A percentile compares a stretch with the other conserved stretches of the same genome.
Conservation (phyloP, 2,888 invertebrate genomes). For the Brenthis hecate region DNA sequence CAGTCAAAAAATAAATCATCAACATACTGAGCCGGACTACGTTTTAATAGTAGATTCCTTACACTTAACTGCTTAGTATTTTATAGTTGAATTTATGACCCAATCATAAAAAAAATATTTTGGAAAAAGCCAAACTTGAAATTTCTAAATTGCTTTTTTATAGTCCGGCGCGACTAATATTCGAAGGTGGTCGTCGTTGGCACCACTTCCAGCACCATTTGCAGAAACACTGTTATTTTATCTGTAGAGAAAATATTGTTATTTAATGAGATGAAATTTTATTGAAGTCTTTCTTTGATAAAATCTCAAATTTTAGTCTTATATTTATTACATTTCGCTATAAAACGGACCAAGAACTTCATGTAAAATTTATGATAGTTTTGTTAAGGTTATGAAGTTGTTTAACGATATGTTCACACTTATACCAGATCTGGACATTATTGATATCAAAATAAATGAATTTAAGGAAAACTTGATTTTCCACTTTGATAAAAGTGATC, state of each 20-base stretch:
- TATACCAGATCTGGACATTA: no score
- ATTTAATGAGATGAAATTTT: background rate
- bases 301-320: no score
- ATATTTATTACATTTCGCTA: no score
- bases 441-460: no score
- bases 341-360: no score
- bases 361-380: no score
- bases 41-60: conserved; percentile 21
- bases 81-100: conserved; percentile 20
- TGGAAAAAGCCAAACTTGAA: conserved; percentile 28
- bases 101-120: conserved; percentile 26
- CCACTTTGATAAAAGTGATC: no score
- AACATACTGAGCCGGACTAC: conserved; percentile 27
- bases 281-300: no score
- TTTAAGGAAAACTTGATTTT: no score
- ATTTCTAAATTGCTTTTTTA: conserved; percentile 61
- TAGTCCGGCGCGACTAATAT: conserved; percentile 75
- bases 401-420: no score
- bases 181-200: conserved; percentile 91
- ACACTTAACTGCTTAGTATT: conserved; percentile 22
- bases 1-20: conserved; percentile 47
- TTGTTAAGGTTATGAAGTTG: no score
- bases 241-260: conserved; percentile 80
- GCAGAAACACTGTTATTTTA: conserved; percentile 93
- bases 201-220: conserved; percentile 94